A percentile compares a stretch with the other conserved stretches of the same genome.
phyloP scores from a whole-genome alignment of 92 coral and sea anemone species.

The Virgularia gustaviana region DNA sequence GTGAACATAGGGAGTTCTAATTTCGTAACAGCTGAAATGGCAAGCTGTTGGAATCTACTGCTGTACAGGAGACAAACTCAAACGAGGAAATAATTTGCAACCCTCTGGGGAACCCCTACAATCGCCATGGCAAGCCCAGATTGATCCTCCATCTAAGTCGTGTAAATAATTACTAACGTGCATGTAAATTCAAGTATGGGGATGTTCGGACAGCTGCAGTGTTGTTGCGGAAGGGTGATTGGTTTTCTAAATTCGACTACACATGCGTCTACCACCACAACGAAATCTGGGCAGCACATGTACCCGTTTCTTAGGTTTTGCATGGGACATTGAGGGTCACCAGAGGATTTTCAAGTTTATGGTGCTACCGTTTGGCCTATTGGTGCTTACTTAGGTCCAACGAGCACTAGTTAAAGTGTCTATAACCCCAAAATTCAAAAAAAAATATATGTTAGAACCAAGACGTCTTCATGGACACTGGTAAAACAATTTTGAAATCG shows the following conservation, averaged over 20 bases:
- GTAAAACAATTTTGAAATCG: too few relatives aligned
- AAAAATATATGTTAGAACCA: too few relatives aligned
- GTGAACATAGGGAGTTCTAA: background rate
- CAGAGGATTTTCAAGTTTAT: slow-evolving; percentile 41
- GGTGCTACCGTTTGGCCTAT: slow-evolving; percentile 52
- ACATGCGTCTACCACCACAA: slow-evolving; percentile 3
- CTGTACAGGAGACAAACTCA: too few relatives aligned
- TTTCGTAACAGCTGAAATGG: slow-evolving; percentile 34
- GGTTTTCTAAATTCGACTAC: slow-evolving; percentile 30
- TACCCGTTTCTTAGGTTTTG: background rate
- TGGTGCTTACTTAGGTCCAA: slow-evolving; percentile 50
- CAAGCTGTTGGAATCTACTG: too few relatives aligned
- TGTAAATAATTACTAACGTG: slow-evolving; percentile 34
- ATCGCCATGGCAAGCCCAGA: slow-evolving; percentile 31
- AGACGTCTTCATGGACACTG: too few relatives aligned
- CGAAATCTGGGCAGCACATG: background rate
- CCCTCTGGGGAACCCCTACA: slow-evolving; percentile 39
- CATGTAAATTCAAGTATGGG: slow-evolving; percentile 42
- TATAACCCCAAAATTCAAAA: too few relatives aligned
- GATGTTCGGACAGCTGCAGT: slow-evolving; percentile 45
- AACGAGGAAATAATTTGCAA: background rate
- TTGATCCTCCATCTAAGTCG: slow-evolving; percentile 40
- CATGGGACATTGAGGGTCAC: background rate
- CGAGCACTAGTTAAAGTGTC: too few relatives aligned
- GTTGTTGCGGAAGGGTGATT: slow-evolving; percentile 33